Evolutionary conservation across 2,113 vertebrate species (phyloP).

Genomic region (Scophthalmus maximus): DNA sequence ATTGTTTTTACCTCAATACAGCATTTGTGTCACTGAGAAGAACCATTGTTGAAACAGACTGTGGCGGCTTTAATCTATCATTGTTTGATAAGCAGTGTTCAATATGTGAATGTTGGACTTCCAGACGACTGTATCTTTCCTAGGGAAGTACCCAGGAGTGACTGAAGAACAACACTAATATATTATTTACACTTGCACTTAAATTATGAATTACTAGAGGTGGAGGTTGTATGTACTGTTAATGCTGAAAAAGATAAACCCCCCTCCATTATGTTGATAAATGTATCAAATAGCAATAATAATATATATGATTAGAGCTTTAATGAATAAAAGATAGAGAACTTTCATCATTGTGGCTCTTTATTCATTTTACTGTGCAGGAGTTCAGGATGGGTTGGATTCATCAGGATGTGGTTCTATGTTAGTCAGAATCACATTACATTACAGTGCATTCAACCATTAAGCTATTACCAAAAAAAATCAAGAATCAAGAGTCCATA

Average conservation of each 20-base stretch:
- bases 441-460: no score
- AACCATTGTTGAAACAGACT: conserved; percentile 13
- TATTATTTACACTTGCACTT: conserved; percentile 38
- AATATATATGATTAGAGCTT: conserved; percentile 30
- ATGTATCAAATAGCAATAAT: conserved; percentile 26
- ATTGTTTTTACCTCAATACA: conserved; percentile 51
- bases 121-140: conserved; percentile 35
- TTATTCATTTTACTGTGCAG: background rate
- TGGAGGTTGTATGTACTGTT: conserved; percentile 20
- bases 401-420: no score
- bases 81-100: conserved; percentile 19
- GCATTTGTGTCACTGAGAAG: background rate
- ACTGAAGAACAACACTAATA: conserved; percentile 35
- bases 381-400: background rate
- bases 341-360: background rate
- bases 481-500: no score
- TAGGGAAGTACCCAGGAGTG: conserved; percentile 55
- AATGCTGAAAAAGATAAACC: conserved; percentile 8
- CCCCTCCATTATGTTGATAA: background rate
- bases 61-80: conserved; percentile 10
- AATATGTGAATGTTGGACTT: conserved; percentile 40
- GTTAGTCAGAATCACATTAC: no score
- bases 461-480: no score
- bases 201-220: conserved; percentile 11
- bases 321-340: conserved; percentile 58